Base-by-base conservation (phyloP, 1,140 invertebrate genomes). In the Cataglyphis hispanica region DNA sequence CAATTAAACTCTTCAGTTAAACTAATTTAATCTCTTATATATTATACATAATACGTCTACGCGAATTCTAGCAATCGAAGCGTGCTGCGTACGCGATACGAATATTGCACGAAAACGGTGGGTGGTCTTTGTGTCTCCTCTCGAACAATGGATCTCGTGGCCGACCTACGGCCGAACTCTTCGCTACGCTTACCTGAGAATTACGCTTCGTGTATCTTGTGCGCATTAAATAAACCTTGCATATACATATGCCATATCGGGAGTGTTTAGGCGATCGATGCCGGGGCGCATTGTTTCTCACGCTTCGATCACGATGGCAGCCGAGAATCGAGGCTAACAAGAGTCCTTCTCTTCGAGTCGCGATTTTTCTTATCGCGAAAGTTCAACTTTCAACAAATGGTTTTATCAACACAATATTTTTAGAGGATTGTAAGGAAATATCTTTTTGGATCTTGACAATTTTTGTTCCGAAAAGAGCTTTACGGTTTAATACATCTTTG, bases 121-220 rank as follows among this genome's bases (percentile, higher is more conserved):
- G 78, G 67, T 83, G 53, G 58, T 66, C 78, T 83, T 83, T 83
- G 67, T 83, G 67, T 83, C 78, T 61, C 53, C 25, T 74, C 53
- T 61, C 78, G 37, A 83, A 83, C 78, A 83, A 72, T 81, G 66
- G 50, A 43, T 72, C 43, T 81, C 77, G 16, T 25, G 34, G 16
- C 22, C 66, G 25, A 72, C 66, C 50, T 43, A 22, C 53, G 50
- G 22, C 34, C 78, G 53, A 74, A 80, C 22, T 22, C 19, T 27
- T 43, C 43, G 50, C 25, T 40, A 34, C 46, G 37, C 67, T 74
- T 60, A 46, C 78, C n/a, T 60, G 67, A 83, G 78, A 83, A 83
- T 83, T 83, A 60, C 67, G 37, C 40, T 22, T 64, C 19, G 67
- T 43, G n/a, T 46, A 72, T 10, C 6, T 8, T 53, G 25, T 5